Evolutionary conservation across 2,797 vertebrate species (phyloP).

Genomic region (Eupleurogrammus muticus): DNA sequence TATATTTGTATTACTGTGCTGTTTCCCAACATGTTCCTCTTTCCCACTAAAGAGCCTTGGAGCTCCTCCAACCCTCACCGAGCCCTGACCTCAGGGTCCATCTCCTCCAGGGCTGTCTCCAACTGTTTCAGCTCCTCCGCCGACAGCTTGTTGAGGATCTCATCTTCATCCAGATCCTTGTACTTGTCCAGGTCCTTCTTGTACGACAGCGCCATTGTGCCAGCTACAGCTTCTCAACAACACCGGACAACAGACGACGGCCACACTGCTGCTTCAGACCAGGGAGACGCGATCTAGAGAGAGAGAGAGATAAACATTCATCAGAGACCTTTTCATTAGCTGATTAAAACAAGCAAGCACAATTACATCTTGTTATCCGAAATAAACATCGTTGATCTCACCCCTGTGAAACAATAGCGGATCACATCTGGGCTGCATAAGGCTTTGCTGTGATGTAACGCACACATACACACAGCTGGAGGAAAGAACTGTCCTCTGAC

Average conservation of each 20-base stretch:
- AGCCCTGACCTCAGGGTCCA: constrained; percentile 94
- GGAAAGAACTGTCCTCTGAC: constrained; percentile 54
- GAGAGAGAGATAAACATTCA: constrained; percentile 8
- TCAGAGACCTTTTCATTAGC: not conserved
- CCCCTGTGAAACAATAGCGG: constrained; percentile 55
- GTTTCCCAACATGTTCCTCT: constrained; percentile 3
- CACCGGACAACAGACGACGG: constrained; percentile 47
- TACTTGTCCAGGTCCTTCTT: constrained; percentile 98
- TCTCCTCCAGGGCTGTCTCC: constrained; percentile 95
- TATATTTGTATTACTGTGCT: not conserved
- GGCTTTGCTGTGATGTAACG: constrained; percentile 48
- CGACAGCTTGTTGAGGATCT: constrained; percentile 95
- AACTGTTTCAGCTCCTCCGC: constrained; percentile 97
- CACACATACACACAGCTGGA: constrained; percentile 48
- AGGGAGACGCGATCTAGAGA: constrained; percentile 47
- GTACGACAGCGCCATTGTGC: constrained; percentile 92
- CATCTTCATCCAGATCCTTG: constrained; percentile 97
- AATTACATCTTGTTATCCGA: constrained; percentile 11
- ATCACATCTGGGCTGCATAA: constrained; percentile 59
- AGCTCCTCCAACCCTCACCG: constrained; percentile 43
- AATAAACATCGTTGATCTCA: constrained; percentile 41
- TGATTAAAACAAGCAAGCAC: constrained; percentile 11
- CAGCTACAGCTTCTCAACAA: constrained; percentile 49
- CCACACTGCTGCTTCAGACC: constrained; percentile 48
- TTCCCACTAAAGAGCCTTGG: constrained; percentile 39